Evolutionary conservation across 2,113 vertebrate genomes (phyloP).

Genomic region (Psettodes erumei): DNA sequence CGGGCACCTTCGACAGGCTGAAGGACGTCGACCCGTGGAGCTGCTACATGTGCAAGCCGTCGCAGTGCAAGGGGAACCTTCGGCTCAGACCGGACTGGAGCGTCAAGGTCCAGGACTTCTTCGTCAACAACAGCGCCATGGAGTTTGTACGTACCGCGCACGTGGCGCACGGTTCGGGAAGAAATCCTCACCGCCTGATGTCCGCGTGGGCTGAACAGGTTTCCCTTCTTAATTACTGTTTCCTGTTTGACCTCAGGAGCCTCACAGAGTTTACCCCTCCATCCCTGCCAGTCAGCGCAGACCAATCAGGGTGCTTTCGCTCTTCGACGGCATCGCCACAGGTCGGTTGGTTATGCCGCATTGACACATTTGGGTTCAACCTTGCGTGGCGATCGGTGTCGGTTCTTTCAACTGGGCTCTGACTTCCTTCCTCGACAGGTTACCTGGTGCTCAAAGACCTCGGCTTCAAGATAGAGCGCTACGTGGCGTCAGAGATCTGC

Average conservation of each 20-base stretch:
- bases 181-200: too few species aligned
- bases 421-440: constrained; percentile 74
- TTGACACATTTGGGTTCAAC: too few species aligned
- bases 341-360: constrained; percentile 78
- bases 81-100: constrained; percentile 90
- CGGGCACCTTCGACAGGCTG: constrained; percentile 83
- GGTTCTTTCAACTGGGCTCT: background rate
- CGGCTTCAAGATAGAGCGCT: constrained; percentile 92
- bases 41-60: constrained; percentile 91
- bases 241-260: constrained; percentile 80
- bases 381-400: too few species aligned
- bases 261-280: constrained; percentile 91
- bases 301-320: constrained; percentile 90
- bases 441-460: constrained; percentile 93
- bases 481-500: constrained; percentile 93
- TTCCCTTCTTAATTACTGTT: too few species aligned
- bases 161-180: background rate
- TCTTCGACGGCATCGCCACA: constrained; percentile 96
- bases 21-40: constrained; percentile 93
- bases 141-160: constrained; percentile 85
- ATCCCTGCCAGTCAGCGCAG: constrained; percentile 86
- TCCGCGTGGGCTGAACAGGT: too few species aligned
- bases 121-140: constrained; percentile 88
- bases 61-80: constrained; percentile 83
- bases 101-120: constrained; percentile 90